Evolutionary conservation across 2,797 vertebrate genomes (phyloP).

Genomic region (Coreius guichenoti): DNA sequence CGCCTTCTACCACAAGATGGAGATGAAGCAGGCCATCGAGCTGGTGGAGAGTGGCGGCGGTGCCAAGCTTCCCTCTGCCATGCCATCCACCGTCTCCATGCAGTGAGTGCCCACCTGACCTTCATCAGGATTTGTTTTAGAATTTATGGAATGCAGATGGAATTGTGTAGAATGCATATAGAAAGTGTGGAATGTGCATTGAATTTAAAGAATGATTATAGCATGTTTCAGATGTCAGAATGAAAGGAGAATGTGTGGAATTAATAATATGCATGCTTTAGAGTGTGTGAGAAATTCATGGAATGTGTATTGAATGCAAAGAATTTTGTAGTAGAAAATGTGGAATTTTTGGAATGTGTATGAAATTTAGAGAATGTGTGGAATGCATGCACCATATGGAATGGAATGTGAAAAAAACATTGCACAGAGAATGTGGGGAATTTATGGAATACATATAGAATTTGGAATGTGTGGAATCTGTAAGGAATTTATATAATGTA

Average conservation of each 20-base stretch:
- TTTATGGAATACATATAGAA: background rate
- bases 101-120: conserved; percentile 85
- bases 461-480: background rate
- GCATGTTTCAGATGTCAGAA: no score
- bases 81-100: conserved; percentile 95
- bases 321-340: background rate
- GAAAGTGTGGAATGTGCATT: background rate
- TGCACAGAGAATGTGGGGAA: background rate
- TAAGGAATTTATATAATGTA: background rate
- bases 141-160: background rate
- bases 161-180: background rate
- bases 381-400: background rate
- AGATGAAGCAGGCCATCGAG: conserved; percentile 98
- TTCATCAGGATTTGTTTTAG: no score
- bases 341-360: background rate
- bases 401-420: background rate
- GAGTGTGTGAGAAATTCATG: background rate
- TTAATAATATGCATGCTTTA: background rate
- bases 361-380: background rate
- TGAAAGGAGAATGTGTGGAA: background rate
- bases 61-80: conserved; percentile 85
- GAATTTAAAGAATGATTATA: background rate
- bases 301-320: background rate
- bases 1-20: conserved; percentile 99
- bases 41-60: conserved; percentile 94